phyloP scores from a whole-genome alignment of 2,888 invertebrate genomes.

The Ophion obscuratus region DNA sequence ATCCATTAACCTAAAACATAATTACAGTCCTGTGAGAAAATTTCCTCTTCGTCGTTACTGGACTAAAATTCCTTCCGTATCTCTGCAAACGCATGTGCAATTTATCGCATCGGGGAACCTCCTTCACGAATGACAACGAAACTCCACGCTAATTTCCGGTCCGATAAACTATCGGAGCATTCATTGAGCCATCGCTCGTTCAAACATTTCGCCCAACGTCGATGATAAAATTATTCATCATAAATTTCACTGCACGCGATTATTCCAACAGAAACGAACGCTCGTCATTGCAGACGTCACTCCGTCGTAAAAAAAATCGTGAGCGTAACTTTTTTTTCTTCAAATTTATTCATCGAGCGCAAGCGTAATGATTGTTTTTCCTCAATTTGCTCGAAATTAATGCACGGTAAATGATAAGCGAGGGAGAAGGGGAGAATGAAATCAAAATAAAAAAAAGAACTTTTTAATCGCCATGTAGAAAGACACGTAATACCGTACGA shows the following conservation, averaged over 20 bases:
- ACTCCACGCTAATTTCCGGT: neutral
- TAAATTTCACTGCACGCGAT: constrained; percentile 23
- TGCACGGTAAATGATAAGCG: constrained; percentile 12
- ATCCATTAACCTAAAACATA: no score
- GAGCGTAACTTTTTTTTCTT: constrained; percentile 29
- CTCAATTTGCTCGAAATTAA: constrained; percentile 19
- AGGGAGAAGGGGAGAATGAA: constrained; percentile 15
- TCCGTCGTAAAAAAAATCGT: neutral
- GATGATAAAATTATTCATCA: constrained; percentile 19
- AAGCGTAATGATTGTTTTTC: constrained; percentile 7
- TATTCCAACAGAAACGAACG: neutral
- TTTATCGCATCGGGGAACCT: neutral
- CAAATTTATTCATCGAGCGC: constrained; percentile 25
- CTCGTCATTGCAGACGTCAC: constrained; percentile 8
- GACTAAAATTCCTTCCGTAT: no score
- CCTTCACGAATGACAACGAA: neutral
- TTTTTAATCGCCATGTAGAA: constrained; percentile 30
- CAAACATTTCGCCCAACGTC: neutral
- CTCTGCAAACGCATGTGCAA: neutral
- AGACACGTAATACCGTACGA: constrained; percentile 14
- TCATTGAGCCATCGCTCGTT: constrained; percentile 8
- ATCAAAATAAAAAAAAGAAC: neutral
- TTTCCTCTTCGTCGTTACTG: no score
- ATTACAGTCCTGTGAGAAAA: no score
- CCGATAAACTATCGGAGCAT: neutral